Percentiles rank a stretch among this genome's conserved stretches.
phyloP scores from a whole-genome alignment of 2,888 invertebrate species.

The Allygus modestus region DNA sequence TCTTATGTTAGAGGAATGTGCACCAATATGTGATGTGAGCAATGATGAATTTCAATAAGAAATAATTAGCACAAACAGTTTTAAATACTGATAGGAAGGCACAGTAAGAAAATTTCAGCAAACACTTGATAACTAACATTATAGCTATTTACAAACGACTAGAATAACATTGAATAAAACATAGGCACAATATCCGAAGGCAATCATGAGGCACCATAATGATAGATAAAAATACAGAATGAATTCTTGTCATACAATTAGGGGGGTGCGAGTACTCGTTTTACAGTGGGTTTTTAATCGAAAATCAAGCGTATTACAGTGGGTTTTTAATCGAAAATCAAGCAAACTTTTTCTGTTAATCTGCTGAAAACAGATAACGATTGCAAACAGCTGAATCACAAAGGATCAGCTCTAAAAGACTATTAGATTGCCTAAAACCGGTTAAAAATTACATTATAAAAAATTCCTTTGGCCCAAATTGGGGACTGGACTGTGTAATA shows the following conservation, averaged over 20 bases:
- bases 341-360: too few relatives aligned
- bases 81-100: slow-evolving; percentile 47
- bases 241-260: background rate
- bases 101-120: slow-evolving; percentile 35
- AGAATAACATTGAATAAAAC: slow-evolving; percentile 39
- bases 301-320: too few relatives aligned
- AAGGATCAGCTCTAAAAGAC: too few relatives aligned
- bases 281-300: too few relatives aligned
- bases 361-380: too few relatives aligned
- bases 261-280: too few relatives aligned
- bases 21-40: background rate
- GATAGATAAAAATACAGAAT: background rate
- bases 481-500: too few relatives aligned
- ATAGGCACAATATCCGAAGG: slow-evolving; percentile 14
- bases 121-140: slow-evolving; percentile 17
- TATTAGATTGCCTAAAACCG: too few relatives aligned
- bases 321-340: too few relatives aligned
- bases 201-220: background rate
- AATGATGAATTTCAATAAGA: background rate
- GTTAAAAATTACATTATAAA: too few relatives aligned
- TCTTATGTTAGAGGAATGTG: slow-evolving; percentile 5
- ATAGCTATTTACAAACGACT: slow-evolving; percentile 27
- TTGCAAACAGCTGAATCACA: too few relatives aligned
- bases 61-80: slow-evolving; percentile 3
- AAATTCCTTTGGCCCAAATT: too few relatives aligned